Evolutionary conservation across 2,797 vertebrate species (phyloP).

Genomic region (Macrochelys suwanniensis): DNA sequence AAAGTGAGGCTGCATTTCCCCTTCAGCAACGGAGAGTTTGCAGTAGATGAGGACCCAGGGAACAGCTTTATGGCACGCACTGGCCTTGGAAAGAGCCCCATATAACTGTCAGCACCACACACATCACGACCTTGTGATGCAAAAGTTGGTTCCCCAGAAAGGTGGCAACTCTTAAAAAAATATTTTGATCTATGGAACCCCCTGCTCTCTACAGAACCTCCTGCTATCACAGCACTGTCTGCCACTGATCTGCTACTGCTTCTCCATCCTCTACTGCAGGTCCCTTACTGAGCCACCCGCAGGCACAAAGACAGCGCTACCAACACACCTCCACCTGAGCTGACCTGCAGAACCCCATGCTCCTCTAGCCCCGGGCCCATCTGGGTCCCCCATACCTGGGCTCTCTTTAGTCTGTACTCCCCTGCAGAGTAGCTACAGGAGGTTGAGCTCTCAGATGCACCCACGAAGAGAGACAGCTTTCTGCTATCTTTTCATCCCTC

Average conservation of each 20-base stretch:
- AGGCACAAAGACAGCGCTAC: no score
- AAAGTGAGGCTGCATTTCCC: not conserved
- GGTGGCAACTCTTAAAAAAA: not conserved
- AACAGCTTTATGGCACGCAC: not conserved
- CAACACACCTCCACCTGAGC: no score
- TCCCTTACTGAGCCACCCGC: no score
- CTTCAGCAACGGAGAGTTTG: not conserved
- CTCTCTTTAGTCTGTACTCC: not conserved
- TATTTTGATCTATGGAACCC: not conserved
- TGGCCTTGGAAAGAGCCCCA: not conserved
- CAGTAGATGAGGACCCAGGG: not conserved
- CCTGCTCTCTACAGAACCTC: no score
- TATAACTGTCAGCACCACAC: not conserved
- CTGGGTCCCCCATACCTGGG: no score
- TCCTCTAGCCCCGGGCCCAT: no score
- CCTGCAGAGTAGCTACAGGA: not conserved
- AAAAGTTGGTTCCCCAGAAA: not conserved
- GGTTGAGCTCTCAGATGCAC: not conserved
- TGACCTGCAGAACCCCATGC: no score
- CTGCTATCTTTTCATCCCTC: not conserved
- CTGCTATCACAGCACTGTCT: no score
- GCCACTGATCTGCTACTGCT: no score
- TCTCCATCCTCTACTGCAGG: no score
- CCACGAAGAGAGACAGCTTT: not conserved
- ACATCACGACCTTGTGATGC: not conserved